A percentile compares a stretch with the other conserved stretches of the same genome.
Conservation (phyloP, 2,888 invertebrate genomes). For the Tachina grossa region DNA sequence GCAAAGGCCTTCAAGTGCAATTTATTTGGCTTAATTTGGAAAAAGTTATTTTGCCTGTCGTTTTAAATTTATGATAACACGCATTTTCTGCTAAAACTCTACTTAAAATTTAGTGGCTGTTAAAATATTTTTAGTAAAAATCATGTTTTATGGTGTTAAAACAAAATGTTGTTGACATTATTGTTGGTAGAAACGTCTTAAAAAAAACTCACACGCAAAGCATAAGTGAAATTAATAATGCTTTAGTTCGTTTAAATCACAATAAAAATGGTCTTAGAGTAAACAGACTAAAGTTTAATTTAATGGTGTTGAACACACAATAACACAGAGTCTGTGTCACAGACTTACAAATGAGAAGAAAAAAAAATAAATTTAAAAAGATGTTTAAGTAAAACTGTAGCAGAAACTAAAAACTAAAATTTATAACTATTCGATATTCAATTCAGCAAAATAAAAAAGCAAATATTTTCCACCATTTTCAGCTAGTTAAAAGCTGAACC, state of each 20-base stretch:
- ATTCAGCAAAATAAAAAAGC: no score
- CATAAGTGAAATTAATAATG: conserved; percentile 29
- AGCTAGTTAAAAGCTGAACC: no score
- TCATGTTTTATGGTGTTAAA: conserved; percentile 71
- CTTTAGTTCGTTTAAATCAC: conserved; percentile 1
- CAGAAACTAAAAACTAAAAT: no score
- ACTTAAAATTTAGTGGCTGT: conserved; percentile 29
- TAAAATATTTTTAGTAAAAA: conserved; percentile 48
- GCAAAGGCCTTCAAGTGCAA: conserved; percentile 66
- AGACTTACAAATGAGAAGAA: background rate
- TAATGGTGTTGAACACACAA: background rate
- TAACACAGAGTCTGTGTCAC: no score
- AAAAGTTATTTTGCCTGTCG: conserved; percentile 71
- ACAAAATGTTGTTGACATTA: conserved; percentile 71
- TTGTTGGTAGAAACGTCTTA: conserved; percentile 28
- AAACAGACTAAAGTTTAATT: conserved; percentile 5
- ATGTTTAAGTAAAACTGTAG: background rate
- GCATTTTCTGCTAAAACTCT: conserved; percentile 37
- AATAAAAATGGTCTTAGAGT: conserved; percentile 17
- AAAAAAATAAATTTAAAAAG: background rate
- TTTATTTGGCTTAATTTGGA: conserved; percentile 71
- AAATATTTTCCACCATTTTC: no score
- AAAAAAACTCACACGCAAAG: conserved; percentile 30
- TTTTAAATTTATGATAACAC: conserved; percentile 70
- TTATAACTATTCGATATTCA: no score